Conservation (phyloP, 2,113 vertebrate genomes). For the Aleadryas rufinucha region DNA sequence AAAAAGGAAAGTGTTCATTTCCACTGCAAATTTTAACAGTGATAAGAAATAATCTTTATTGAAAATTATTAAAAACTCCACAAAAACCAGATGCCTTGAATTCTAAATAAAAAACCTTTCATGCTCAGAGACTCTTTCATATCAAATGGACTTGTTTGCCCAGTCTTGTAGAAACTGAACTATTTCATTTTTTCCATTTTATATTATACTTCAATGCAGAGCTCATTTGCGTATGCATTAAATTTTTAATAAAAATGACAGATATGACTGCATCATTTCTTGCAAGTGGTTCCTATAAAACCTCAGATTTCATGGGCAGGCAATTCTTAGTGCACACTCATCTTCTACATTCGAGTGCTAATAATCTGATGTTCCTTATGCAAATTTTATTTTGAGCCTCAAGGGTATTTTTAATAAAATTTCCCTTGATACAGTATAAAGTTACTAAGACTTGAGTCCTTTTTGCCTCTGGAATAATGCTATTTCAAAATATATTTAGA, state of each 20-base stretch:
- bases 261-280: neutral
- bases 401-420: neutral
- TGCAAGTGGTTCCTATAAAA: neutral
- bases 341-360: neutral
- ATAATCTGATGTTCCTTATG: neutral
- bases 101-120: conserved; percentile 47
- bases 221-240: conserved; percentile 57
- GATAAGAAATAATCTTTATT: conserved; percentile 24
- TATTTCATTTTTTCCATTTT: conserved; percentile 28
- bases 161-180: conserved; percentile 33
- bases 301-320: neutral
- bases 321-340: neutral
- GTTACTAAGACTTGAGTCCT: neutral
- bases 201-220: conserved; percentile 35
- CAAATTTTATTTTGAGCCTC: conserved; percentile 41
- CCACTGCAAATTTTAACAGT: conserved; percentile 28
- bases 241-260: conserved; percentile 45
- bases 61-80: neutral
- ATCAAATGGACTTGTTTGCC: conserved; percentile 49
- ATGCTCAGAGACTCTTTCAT: conserved; percentile 6
- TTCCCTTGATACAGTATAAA: neutral
- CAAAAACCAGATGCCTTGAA: neutral
- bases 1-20: neutral
- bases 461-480: neutral
- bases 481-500: neutral